Evolutionary conservation across 2,113 vertebrate genomes (phyloP).

Genomic region (Clarias gariepinus): DNA sequence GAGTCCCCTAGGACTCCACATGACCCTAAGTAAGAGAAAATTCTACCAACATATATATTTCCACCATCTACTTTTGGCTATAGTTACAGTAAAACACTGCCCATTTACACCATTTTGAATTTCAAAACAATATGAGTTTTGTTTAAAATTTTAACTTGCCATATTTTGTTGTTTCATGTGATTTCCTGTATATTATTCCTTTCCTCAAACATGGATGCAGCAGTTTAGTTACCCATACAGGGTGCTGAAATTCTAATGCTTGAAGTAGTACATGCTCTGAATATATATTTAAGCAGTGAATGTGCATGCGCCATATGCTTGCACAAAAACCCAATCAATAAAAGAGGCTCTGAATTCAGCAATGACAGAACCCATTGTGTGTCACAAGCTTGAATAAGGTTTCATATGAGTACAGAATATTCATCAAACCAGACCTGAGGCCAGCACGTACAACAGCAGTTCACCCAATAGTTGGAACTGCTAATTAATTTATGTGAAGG

Average conservation of each 20-base stretch:
- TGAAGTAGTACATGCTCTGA: not conserved
- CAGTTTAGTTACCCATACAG: not conserved
- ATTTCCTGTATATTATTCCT: not conserved
- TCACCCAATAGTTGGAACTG: constrained; percentile 59
- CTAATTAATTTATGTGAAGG: constrained; percentile 65
- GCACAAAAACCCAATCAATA: constrained; percentile 50
- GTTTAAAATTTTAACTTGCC: not conserved
- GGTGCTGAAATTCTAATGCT: not conserved
- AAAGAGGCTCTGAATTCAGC: constrained; percentile 52
- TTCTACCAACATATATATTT: too few species aligned
- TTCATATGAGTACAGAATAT: constrained; percentile 55
- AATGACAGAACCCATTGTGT: constrained; percentile 52
- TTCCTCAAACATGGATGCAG: not conserved
- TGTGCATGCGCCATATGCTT: constrained; percentile 21
- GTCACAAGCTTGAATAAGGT: constrained; percentile 59
- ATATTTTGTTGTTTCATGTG: not conserved
- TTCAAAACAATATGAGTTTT: not conserved
- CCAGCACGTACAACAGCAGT: constrained; percentile 56
- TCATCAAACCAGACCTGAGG: constrained; percentile 60
- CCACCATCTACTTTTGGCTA: not conserved
- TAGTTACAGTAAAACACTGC: not conserved
- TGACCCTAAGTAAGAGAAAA: too few species aligned
- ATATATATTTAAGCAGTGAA: not conserved
- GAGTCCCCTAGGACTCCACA: too few species aligned
- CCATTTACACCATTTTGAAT: not conserved